phyloP scores from a whole-genome alignment of 2,888 invertebrate species.

The Ormyrus rosae region DNA sequence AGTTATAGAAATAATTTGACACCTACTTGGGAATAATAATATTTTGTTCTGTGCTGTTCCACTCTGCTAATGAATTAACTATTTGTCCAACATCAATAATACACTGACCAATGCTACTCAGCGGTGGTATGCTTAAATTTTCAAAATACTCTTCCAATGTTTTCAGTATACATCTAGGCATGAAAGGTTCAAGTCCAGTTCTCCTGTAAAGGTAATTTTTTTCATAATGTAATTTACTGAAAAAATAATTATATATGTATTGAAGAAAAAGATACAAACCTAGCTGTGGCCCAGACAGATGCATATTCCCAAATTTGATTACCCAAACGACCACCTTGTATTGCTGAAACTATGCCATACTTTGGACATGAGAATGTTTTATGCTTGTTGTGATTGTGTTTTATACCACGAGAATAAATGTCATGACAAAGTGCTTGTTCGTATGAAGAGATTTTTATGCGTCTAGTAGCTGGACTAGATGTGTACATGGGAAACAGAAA shows the following conservation, averaged over 20 bases:
- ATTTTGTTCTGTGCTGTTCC: constrained; percentile 79
- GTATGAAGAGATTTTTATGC: constrained; percentile 77
- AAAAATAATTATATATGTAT: neutral
- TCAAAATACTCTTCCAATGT: constrained; percentile 79
- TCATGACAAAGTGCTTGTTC: constrained; percentile 78
- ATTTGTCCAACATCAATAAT: constrained; percentile 76
- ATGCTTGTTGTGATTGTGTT: constrained; percentile 46
- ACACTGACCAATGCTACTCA: constrained; percentile 79
- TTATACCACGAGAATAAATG: constrained; percentile 70
- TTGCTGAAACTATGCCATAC: constrained; percentile 71
- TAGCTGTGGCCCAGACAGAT: constrained; percentile 73
- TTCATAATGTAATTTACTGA: neutral
- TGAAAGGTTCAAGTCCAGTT: constrained; percentile 72
- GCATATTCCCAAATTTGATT: constrained; percentile 75
- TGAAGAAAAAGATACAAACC: constrained; percentile 56
- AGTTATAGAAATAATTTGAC: neutral
- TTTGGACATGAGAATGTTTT: constrained; percentile 66
- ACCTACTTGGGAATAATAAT: constrained; percentile 77
- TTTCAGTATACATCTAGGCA: constrained; percentile 75
- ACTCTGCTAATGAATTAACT: constrained; percentile 77
- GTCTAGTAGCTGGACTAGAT: constrained; percentile 72
- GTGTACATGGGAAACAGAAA: constrained; percentile 80
- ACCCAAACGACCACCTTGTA: constrained; percentile 73
- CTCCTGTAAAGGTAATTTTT: constrained; percentile 55
- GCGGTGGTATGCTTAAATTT: constrained; percentile 77